Percentiles rank a stretch among this genome's conserved stretches.
Evolutionary conservation across 2,113 vertebrate genomes (phyloP).

Genomic region (Amphiprion percula): DNA sequence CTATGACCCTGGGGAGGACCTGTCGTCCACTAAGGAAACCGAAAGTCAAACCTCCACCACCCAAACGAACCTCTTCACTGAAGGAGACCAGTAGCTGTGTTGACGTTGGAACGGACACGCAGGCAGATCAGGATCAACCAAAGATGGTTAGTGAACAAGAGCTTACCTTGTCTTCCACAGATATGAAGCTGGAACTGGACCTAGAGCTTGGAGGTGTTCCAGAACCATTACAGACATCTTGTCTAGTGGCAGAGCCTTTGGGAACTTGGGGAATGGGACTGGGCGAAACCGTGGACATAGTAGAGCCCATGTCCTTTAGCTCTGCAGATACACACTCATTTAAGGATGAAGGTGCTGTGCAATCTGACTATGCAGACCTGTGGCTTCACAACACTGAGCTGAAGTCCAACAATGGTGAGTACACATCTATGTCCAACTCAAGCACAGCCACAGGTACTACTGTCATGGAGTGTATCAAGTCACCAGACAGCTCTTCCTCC

Average conservation of each 20-base stretch:
- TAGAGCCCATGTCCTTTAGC: conserved; percentile 89
- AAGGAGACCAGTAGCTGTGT: conserved; percentile 88
- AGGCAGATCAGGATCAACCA: conserved; percentile 93
- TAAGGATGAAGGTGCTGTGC: conserved; percentile 97
- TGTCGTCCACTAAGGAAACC: conserved; percentile 95
- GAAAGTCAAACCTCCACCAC: conserved; percentile 97
- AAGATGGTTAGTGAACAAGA: conserved; percentile 91
- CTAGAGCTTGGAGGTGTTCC: conserved; percentile 87
- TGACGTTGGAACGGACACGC: conserved; percentile 83
- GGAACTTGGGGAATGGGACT: conserved; percentile 88
- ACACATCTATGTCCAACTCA: conserved; percentile 96
- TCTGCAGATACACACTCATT: conserved; percentile 92
- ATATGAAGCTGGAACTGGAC: conserved; percentile 95
- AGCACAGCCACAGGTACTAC: conserved; percentile 98
- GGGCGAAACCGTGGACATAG: conserved; percentile 82
- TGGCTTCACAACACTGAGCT: conserved; percentile 98
- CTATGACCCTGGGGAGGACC: conserved; percentile 88
- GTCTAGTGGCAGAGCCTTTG: conserved; percentile 87
- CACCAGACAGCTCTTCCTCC: conserved; percentile 90
- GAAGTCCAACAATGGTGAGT: conserved; percentile 93
- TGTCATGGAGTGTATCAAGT: conserved; percentile 96
- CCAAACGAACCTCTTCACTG: conserved; percentile 95
- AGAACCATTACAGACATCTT: conserved; percentile 88
- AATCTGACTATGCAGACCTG: conserved; percentile 99
- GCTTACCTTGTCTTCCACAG: conserved; percentile 90